Evolutionary conservation across 2,888 invertebrate species (phyloP).

Genomic region (Lasioglossum zephyrum): DNA sequence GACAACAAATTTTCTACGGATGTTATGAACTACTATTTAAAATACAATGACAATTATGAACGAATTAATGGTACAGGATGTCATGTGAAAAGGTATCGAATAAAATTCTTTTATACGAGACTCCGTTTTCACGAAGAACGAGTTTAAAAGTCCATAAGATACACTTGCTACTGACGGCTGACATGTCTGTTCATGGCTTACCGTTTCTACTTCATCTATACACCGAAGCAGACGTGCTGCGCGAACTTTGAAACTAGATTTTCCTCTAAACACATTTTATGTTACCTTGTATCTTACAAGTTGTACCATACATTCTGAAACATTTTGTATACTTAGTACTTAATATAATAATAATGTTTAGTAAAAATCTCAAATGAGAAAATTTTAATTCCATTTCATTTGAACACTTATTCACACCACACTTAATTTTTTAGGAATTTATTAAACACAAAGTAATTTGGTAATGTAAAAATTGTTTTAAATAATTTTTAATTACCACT

Average conservation of each 20-base stretch:
- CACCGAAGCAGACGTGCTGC: neutral
- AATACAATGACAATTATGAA: neutral
- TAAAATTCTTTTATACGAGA: neutral
- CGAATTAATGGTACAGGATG: neutral
- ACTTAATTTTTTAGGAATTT: neutral
- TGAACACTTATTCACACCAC: too few relatives aligned
- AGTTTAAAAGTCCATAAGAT: neutral
- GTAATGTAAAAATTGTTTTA: neutral
- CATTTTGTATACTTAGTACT: neutral
- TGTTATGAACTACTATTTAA: neutral
- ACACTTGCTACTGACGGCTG: constrained; percentile 5
- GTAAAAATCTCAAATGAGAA: neutral
- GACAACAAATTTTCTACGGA: neutral
- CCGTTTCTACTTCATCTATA: neutral
- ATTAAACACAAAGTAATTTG: neutral
- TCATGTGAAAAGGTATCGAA: neutral
- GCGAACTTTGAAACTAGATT: neutral
- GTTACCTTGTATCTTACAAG: neutral
- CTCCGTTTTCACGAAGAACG: neutral
- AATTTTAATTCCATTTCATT: neutral
- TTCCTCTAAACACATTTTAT: neutral
- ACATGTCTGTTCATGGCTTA: constrained; percentile 5
- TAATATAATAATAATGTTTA: neutral
- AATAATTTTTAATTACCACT: neutral
- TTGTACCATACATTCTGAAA: neutral